Evolutionary conservation across 2,888 invertebrate genomes (phyloP).

Genomic region (Melolontha melolontha): DNA sequence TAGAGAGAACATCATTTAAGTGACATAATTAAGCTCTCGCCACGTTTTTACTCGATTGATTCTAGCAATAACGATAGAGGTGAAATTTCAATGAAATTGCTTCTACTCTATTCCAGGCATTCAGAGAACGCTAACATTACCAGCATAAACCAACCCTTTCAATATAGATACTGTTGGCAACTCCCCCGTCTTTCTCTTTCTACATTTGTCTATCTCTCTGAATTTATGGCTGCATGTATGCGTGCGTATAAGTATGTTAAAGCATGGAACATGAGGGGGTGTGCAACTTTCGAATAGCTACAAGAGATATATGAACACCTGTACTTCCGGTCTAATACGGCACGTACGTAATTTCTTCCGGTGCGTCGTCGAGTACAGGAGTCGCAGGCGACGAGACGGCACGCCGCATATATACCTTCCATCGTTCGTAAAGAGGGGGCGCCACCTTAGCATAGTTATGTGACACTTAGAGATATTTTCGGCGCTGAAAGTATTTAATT

Average conservation of each 20-base stretch:
- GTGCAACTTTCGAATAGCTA: conserved; percentile 48
- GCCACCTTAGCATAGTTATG: conserved; percentile 63
- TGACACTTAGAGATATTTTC: conserved; percentile 66
- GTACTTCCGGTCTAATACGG: conserved; percentile 49
- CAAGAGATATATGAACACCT: conserved; percentile 57
- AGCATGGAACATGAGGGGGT: background rate
- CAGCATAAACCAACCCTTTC: conserved; percentile 1
- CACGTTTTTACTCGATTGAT: conserved; percentile 22
- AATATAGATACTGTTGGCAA: background rate
- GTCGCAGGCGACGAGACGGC: conserved; percentile 5
- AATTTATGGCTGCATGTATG: background rate
- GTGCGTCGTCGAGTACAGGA: conserved; percentile 1
- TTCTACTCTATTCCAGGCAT: conserved; percentile 1
- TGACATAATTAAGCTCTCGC: conserved; percentile 21
- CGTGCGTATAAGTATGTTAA: background rate
- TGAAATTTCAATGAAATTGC: conserved; percentile 6
- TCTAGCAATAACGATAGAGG: conserved; percentile 9
- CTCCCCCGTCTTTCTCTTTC: background rate
- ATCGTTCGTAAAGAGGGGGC: conserved; percentile 11
- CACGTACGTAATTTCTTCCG: conserved; percentile 46
- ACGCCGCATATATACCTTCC: conserved; percentile 5
- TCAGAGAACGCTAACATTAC: background rate
- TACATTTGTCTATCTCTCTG: background rate
- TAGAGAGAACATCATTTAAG: conserved; percentile 5
- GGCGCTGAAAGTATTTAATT: conserved; percentile 65